Conservation (phyloP, 1,140 invertebrate species). For the Tetramorium alpestre region DNA sequence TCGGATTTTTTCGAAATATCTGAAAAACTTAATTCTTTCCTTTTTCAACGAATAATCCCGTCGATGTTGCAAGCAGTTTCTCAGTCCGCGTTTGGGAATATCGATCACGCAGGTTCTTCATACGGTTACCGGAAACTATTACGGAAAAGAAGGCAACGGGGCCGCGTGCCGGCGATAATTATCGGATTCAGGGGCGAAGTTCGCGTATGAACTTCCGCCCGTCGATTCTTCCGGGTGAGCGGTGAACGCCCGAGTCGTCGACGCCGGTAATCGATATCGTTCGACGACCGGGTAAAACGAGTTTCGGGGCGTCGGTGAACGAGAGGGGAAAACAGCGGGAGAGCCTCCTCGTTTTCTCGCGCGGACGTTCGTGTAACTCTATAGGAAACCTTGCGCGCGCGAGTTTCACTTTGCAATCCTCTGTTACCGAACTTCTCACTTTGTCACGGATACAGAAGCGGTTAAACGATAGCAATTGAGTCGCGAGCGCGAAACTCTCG, state of each 20-base stretch:
- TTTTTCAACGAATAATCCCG: not conserved
- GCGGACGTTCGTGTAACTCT: constrained; percentile 66
- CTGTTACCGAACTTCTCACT: constrained; percentile 66
- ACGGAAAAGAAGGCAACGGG: constrained; percentile 19
- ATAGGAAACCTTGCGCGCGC: constrained; percentile 73
- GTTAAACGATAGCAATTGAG: not conserved
- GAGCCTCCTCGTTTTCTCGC: constrained; percentile 58
- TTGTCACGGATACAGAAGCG: constrained; percentile 54
- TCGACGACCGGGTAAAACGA: constrained; percentile 62
- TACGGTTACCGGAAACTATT: constrained; percentile 22
- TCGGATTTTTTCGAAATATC: not conserved
- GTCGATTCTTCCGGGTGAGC: constrained; percentile 57
- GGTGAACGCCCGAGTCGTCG: constrained; percentile 66
- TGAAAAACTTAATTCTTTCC: no score
- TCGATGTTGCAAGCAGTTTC: not conserved
- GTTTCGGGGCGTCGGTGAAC: constrained; percentile 59
- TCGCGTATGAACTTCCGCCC: constrained; percentile 37
- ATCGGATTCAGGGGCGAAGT: constrained; percentile 20
- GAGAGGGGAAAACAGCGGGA: not conserved
- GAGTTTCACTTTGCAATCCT: constrained; percentile 77
- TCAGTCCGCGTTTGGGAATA: not conserved
- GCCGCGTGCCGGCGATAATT: constrained; percentile 28
- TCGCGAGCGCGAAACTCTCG: not conserved
- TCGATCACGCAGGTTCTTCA: not conserved
- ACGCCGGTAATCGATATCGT: constrained; percentile 71